These are phyloP conservation scores for Triplophysa yarkandensis DNA, from an alignment of 2,797 vertebrate species.

Conservation along the genomic window DNA sequence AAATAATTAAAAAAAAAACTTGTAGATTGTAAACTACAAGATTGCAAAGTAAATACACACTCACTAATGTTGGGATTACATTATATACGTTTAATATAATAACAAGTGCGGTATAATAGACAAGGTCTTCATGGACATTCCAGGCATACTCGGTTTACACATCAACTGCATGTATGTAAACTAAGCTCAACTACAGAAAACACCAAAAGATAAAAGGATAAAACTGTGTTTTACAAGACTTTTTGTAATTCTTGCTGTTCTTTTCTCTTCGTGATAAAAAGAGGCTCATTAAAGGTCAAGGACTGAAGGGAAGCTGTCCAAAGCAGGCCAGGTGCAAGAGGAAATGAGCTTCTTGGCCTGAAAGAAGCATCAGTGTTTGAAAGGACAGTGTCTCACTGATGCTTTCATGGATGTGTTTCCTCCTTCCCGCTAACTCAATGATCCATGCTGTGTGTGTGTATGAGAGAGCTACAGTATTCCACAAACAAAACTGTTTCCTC, in stretches of 20 bases:
- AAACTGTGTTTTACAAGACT: conserved; percentile 4
- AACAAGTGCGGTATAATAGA: not conserved
- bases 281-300: conserved; percentile 58
- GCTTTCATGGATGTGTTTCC: conserved; percentile 49
- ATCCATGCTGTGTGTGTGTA: conserved; percentile 37
- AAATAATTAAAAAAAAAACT: too few species aligned
- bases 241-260: not conserved
- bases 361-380: conserved; percentile 62
- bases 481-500: conserved; percentile 21
- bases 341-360: conserved; percentile 50
- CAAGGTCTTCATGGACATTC: not conserved
- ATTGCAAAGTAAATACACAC: too few species aligned
- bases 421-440: conserved; percentile 45
- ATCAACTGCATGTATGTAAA: not conserved
- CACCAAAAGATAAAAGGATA: not conserved
- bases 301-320: conserved; percentile 56
- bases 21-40: too few species aligned
- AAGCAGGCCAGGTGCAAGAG: conserved; percentile 59
- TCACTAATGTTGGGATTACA: not conserved
- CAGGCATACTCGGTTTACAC: not conserved
- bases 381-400: conserved; percentile 59
- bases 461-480: conserved; percentile 26
- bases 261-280: conserved; percentile 32
- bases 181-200: not conserved
- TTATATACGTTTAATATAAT: not conserved